Evolutionary conservation across 2,113 vertebrate species (phyloP).

Genomic region (Nyctibius bracteatus): DNA sequence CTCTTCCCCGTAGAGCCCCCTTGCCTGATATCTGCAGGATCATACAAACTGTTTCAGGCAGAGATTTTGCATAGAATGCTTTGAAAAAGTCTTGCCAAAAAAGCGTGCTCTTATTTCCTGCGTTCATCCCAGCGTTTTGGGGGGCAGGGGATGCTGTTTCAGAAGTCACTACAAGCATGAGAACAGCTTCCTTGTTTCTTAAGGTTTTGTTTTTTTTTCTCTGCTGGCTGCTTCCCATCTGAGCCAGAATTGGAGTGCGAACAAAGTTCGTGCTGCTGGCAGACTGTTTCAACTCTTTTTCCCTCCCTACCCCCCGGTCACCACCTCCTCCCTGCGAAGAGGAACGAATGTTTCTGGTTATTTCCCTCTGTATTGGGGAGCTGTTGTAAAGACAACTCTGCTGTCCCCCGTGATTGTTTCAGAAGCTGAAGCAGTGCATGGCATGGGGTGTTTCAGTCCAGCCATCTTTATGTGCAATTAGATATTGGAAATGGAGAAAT

Average conservation of each 20-base stretch:
- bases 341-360: neutral
- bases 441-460: neutral
- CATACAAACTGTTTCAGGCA: neutral
- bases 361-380: neutral
- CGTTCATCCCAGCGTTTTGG: neutral
- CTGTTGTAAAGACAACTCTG: neutral
- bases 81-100: neutral
- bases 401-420: neutral
- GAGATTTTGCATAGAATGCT: neutral
- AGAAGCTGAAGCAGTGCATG: neutral
- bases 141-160: neutral
- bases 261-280: conserved; percentile 44
- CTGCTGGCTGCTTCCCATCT: conserved; percentile 28
- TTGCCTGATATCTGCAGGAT: neutral
- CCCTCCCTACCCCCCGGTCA: conserved; percentile 38
- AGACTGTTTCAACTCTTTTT: conserved; percentile 18
- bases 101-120: neutral
- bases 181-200: conserved; percentile 16
- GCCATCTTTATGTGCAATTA: neutral
- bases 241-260: conserved; percentile 37
- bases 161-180: neutral
- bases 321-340: conserved; percentile 29
- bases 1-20: neutral
- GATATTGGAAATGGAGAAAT: neutral
- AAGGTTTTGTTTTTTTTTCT: neutral